A percentile compares a stretch with the other conserved stretches of the same genome.
These are phyloP conservation scores for Geophilus truncorum DNA, from an alignment of 2,888 invertebrate species.

Conservation along the genomic window DNA sequence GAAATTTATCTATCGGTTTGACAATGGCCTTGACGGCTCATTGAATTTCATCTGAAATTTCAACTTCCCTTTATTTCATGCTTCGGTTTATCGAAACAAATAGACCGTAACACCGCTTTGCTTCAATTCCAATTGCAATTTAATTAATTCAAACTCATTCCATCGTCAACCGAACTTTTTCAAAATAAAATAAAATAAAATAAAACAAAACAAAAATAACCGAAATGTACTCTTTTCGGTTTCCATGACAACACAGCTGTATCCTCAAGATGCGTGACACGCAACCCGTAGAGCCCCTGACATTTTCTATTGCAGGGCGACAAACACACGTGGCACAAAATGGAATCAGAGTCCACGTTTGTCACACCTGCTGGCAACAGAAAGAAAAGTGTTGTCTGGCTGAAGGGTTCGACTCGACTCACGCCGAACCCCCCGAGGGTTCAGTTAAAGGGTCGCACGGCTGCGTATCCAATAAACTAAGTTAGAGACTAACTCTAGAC, in stretches of 20 bases:
- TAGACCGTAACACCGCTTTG: background rate
- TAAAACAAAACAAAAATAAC: background rate
- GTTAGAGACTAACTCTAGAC: background rate
- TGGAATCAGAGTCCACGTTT: background rate
- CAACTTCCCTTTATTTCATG: background rate
- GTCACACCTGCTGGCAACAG: background rate
- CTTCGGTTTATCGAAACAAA: background rate
- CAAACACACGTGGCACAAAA: background rate
- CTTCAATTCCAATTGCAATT: background rate
- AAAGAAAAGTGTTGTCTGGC: background rate
- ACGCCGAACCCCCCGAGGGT: background rate
- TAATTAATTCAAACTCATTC: background rate
- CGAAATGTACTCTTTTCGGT: background rate
- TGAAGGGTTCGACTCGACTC: background rate
- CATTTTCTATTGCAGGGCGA: background rate
- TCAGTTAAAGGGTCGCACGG: background rate
- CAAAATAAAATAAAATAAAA: too few species aligned
- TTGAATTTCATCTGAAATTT: background rate
- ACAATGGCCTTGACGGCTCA: background rate
- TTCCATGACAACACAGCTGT: background rate
- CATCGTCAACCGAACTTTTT: background rate
- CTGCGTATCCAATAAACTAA: background rate
- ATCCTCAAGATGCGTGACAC: background rate
- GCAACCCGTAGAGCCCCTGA: background rate
- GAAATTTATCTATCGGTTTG: background rate